A percentile compares a stretch with the other conserved stretches of the same genome.
Conservation (phyloP, 2,113 vertebrate genomes). For the Ursus arctos region DNA sequence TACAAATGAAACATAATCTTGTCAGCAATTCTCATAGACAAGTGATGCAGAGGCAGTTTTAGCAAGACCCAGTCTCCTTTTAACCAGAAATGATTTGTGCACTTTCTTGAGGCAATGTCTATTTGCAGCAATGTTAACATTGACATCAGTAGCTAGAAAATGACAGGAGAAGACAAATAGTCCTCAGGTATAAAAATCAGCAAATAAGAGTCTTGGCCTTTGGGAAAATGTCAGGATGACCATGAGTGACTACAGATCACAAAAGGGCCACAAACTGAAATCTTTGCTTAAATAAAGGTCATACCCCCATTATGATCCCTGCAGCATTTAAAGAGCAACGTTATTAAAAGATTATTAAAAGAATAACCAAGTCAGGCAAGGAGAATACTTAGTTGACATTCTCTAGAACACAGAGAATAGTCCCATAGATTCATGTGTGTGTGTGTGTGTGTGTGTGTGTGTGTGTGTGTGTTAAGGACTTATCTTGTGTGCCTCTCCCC, state of each 20-base stretch:
- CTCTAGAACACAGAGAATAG: neutral
- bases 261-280: neutral
- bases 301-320: neutral
- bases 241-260: neutral
- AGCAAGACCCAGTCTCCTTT: slow-evolving; percentile 65
- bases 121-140: slow-evolving; percentile 71
- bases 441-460: neutral
- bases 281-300: neutral
- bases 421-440: neutral
- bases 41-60: slow-evolving; percentile 44
- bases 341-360: neutral
- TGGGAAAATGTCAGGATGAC: slow-evolving; percentile 59
- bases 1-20: slow-evolving; percentile 67
- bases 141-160: slow-evolving; percentile 64
- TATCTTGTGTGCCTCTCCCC: accelerated
- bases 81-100: slow-evolving; percentile 76
- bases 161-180: slow-evolving; percentile 72
- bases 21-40: slow-evolving; percentile 65
- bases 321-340: neutral
- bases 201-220: slow-evolving; percentile 6
- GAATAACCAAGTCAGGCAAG: neutral
- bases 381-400: neutral
- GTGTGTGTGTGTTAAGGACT: neutral
- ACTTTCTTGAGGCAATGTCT: slow-evolving; percentile 73
- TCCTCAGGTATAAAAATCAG: slow-evolving; percentile 31